Conservation (phyloP, 2,797 vertebrate genomes). For the Coregonus sp. region DNA sequence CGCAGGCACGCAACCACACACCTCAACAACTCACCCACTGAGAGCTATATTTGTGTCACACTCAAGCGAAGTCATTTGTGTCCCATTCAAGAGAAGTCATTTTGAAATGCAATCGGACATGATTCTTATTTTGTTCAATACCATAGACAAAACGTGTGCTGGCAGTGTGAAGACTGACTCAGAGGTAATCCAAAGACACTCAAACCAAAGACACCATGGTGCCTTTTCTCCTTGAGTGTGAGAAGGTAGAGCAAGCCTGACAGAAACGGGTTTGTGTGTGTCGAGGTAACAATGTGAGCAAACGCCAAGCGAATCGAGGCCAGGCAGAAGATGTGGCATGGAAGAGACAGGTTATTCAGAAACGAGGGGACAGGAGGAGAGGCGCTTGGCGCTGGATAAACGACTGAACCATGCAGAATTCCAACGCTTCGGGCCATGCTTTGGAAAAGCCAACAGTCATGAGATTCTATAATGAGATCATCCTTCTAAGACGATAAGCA, state of each 20-base stretch:
- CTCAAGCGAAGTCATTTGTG: background rate
- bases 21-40: background rate
- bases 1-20: background rate
- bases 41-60: slow-evolving; percentile 5
- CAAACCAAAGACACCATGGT: background rate
- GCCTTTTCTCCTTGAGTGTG: background rate
- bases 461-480: slow-evolving; percentile 52
- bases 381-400: slow-evolving; percentile 30
- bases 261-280: slow-evolving; percentile 31
- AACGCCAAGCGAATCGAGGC: slow-evolving; percentile 13
- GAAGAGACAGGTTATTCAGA: slow-evolving; percentile 43
- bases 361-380: slow-evolving; percentile 29
- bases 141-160: background rate
- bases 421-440: slow-evolving; percentile 13
- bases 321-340: slow-evolving; percentile 13
- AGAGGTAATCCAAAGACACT: background rate
- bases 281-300: slow-evolving; percentile 17
- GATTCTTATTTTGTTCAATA: slow-evolving; percentile 5
- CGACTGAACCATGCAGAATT: slow-evolving; percentile 40
- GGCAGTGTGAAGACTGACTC: background rate
- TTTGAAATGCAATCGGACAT: slow-evolving; percentile 19
- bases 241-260: slow-evolving; percentile 20
- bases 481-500: slow-evolving; percentile 42
- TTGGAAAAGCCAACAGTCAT: slow-evolving; percentile 33
- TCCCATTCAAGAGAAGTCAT: background rate